Percentiles rank a stretch among this genome's conserved stretches.
Conservation (phyloP, 2,888 invertebrate species). For the Ophioninae sp. region DNA sequence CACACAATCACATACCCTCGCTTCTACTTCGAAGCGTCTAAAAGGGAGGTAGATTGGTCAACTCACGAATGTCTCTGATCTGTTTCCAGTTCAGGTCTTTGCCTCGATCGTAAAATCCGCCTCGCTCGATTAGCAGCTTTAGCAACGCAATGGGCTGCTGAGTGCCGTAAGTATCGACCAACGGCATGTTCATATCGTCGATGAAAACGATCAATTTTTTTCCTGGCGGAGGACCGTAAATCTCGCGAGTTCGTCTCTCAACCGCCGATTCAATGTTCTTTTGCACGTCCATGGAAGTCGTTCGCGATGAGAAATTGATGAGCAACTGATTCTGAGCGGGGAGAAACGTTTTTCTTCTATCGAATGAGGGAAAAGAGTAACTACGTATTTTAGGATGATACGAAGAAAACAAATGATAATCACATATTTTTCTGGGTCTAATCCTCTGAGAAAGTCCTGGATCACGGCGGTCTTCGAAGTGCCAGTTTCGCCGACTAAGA, state of each 20-base stretch:
- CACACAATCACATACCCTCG: not conserved
- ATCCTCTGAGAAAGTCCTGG: conserved; percentile 88
- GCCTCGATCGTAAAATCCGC: conserved; percentile 94
- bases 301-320: conserved; percentile 95
- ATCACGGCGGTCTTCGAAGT: conserved; percentile 96
- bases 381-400: too few relatives aligned
- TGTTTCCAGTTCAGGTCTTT: conserved; percentile 95
- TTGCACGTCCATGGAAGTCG: conserved; percentile 95
- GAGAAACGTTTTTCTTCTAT: not conserved
- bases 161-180: conserved; percentile 93
- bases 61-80: conserved; percentile 88
- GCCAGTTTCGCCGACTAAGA: conserved; percentile 95
- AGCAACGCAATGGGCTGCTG: conserved; percentile 96
- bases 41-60: not conserved
- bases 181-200: conserved; percentile 98
- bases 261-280: conserved; percentile 92
- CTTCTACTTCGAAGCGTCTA: not conserved
- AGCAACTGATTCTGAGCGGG: conserved; percentile 86
- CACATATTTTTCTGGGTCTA: conserved; percentile 87
- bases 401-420: conserved; percentile 63
- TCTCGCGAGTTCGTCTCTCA: conserved; percentile 94
- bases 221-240: conserved; percentile 94
- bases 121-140: conserved; percentile 94
- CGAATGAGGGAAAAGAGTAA: not conserved
- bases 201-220: conserved; percentile 95